Conservation (phyloP, 2,888 invertebrate genomes). For the Crepidodera aurea region DNA sequence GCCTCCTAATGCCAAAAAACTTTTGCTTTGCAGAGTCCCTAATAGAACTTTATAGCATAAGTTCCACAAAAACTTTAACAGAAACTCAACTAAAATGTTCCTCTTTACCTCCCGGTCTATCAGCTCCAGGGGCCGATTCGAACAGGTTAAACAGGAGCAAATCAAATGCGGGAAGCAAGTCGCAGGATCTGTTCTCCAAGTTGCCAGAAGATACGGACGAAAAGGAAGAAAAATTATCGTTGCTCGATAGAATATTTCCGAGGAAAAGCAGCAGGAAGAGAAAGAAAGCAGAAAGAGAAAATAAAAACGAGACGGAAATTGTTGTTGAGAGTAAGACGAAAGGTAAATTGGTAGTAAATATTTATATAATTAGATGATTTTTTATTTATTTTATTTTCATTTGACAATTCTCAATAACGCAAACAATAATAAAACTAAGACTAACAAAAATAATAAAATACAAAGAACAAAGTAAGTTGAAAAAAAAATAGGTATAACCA, state of each 20-base stretch:
- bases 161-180: conserved; percentile 60
- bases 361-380: no score
- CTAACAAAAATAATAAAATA: no score
- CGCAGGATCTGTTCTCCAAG: conserved; percentile 53
- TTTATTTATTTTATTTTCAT: no score
- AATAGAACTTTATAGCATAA: conserved; percentile 58
- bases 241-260: conserved; percentile 73
- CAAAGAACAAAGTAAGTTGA: no score
- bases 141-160: conserved; percentile 65
- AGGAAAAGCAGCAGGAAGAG: conserved; percentile 78
- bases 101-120: conserved; percentile 70
- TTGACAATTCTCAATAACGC: no score
- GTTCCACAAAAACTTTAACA: conserved; percentile 41
- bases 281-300: conserved; percentile 60
- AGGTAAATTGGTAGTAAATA: no score
- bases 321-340: conserved; percentile 35
- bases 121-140: conserved; percentile 63
- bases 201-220: conserved; percentile 52
- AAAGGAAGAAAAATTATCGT: conserved; percentile 64
- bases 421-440: no score
- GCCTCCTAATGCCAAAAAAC: conserved; percentile 5
- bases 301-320: conserved; percentile 58
- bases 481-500: no score
- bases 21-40: conserved; percentile 57
- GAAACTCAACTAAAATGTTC: conserved; percentile 71